A percentile compares a stretch with the other conserved stretches of the same genome.
Evolutionary conservation across 1,140 invertebrate genomes (phyloP).

Genomic region (Cylas formicarius): DNA sequence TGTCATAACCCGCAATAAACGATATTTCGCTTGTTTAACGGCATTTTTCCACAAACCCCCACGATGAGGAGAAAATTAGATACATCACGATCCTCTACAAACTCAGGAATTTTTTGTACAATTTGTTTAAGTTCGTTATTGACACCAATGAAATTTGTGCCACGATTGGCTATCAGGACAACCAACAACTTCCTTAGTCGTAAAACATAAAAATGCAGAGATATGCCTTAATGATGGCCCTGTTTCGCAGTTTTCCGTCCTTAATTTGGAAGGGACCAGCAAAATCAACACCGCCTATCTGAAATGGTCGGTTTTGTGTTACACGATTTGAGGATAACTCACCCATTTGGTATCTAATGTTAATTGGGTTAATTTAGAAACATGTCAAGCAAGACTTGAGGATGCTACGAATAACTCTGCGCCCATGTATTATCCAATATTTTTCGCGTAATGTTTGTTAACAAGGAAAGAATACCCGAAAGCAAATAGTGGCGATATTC

Average conservation of each 20-base stretch:
- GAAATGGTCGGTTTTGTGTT: slow-evolving; percentile 17
- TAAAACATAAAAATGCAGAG: slow-evolving; percentile 29
- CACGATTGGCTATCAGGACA: neutral
- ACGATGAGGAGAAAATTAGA: slow-evolving; percentile 6
- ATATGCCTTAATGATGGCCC: slow-evolving; percentile 26
- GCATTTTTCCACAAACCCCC: slow-evolving; percentile 7
- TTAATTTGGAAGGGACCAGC: slow-evolving; percentile 28
- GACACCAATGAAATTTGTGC: slow-evolving; percentile 4
- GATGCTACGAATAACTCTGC: neutral
- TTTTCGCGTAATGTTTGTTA: neutral
- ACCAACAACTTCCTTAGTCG: slow-evolving; percentile 4
- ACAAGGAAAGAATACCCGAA: slow-evolving; percentile 1
- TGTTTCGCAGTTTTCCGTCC: slow-evolving; percentile 22
- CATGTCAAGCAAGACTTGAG: slow-evolving; percentile 4
- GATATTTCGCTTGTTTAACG: slow-evolving; percentile 3
- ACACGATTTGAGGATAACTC: slow-evolving; percentile 8
- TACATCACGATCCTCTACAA: neutral
- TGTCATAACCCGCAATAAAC: slow-evolving; percentile 1
- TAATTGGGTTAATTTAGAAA: slow-evolving; percentile 2
- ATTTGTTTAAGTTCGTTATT: neutral
- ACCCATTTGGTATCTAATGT: slow-evolving; percentile 5
- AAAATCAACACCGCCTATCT: slow-evolving; percentile 24
- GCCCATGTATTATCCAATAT: slow-evolving; percentile 10
- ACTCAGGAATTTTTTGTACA: neutral
- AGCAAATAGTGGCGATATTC: slow-evolving; percentile 8